A percentile compares a stretch with the other conserved stretches of the same genome.
These are phyloP conservation scores for Unio pictorum DNA, from an alignment of 2,888 invertebrate species.

Conservation along the genomic window DNA sequence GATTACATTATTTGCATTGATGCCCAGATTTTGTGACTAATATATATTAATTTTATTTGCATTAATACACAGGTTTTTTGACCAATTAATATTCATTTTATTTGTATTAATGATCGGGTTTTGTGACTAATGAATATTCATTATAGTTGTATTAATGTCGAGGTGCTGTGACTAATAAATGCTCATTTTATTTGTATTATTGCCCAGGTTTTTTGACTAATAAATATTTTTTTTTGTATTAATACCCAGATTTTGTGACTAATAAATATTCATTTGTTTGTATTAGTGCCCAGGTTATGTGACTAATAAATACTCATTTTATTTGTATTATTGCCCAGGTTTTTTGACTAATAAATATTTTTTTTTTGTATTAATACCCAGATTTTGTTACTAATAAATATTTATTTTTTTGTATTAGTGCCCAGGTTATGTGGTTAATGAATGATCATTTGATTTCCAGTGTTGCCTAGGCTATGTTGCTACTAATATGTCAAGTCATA, in stretches of 20 bases:
- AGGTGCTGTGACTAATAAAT: constrained; percentile 78
- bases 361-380: constrained; percentile 73
- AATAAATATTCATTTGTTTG: too few species aligned
- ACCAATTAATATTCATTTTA: background rate
- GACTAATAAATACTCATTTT: background rate
- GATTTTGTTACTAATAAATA: constrained; percentile 78
- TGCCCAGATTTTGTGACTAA: constrained; percentile 81
- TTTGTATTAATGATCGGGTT: constrained; percentile 77
- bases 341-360: constrained; percentile 75
- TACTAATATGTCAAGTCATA: constrained; percentile 84
- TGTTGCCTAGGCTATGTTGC: constrained; percentile 82
- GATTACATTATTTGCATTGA: constrained; percentile 51
- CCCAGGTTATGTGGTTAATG: too few species aligned
- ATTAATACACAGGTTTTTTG: too few species aligned
- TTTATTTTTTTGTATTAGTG: too few species aligned
- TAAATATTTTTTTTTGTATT: constrained; percentile 42
- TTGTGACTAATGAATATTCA: constrained; percentile 74
- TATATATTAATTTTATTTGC: too few species aligned
- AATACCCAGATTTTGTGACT: constrained; percentile 81
- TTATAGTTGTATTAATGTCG: constrained; percentile 73
- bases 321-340: constrained; percentile 76
- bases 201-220: constrained; percentile 81
- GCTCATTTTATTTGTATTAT: constrained; percentile 51
- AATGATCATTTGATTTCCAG: constrained; percentile 39
- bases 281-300: too few species aligned